These are phyloP conservation scores for Perca flavescens DNA, from an alignment of 2,113 vertebrate species.

Conservation along the genomic window DNA sequence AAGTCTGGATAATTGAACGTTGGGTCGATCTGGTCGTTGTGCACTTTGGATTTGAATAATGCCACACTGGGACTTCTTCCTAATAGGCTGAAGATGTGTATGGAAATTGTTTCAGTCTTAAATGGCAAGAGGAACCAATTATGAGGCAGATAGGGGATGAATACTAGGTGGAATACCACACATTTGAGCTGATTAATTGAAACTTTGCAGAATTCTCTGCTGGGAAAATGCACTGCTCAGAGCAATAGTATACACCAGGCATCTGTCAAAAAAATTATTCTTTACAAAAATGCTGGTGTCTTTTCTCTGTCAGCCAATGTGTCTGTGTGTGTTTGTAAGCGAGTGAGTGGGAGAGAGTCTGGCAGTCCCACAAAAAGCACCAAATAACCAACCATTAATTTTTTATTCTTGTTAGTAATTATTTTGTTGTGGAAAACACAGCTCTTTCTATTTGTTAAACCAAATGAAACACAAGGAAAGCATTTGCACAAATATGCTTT, in stretches of 20 bases:
- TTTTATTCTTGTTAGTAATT: slow-evolving; percentile 28
- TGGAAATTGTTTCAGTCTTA: slow-evolving; percentile 7
- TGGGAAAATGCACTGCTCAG: slow-evolving; percentile 14
- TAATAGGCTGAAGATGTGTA: slow-evolving; percentile 58
- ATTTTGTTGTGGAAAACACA: background rate
- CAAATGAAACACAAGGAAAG: slow-evolving; percentile 10
- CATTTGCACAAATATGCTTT: slow-evolving; percentile 13
- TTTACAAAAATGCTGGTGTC: slow-evolving; percentile 15
- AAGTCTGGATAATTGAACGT: slow-evolving; percentile 34
- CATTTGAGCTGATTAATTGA: slow-evolving; percentile 51
- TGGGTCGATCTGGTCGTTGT: slow-evolving; percentile 21
- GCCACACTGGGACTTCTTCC: slow-evolving; percentile 19
- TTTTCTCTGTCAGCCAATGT: slow-evolving; percentile 18
- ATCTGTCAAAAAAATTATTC: slow-evolving; percentile 40
- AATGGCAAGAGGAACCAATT: slow-evolving; percentile 36
- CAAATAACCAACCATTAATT: slow-evolving; percentile 27
- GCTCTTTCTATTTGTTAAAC: background rate
- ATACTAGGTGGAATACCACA: slow-evolving; percentile 36
- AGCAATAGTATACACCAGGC: slow-evolving; percentile 32
- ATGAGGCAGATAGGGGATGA: slow-evolving; percentile 26
- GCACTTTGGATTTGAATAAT: slow-evolving; percentile 50
- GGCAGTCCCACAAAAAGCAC: slow-evolving; percentile 26
- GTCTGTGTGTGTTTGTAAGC: slow-evolving; percentile 27
- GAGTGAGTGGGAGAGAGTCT: slow-evolving; percentile 10
- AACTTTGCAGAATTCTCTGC: slow-evolving; percentile 19